Base-by-base conservation (phyloP, 2,888 invertebrate genomes). In the Timandra comae region DNA sequence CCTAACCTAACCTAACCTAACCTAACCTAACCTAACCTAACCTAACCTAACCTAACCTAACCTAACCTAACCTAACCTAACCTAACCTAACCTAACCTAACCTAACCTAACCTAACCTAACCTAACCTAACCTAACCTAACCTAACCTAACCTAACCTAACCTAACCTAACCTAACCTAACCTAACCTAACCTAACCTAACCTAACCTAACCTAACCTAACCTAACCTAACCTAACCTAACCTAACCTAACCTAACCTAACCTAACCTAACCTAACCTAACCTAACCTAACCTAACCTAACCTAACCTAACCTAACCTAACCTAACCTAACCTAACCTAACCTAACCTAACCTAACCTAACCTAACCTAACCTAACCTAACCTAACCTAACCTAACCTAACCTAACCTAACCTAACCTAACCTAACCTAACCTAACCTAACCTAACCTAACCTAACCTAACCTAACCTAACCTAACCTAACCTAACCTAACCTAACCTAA, bases 11-110 rank as follows among this genome's bases (percentile, higher is more conserved):
- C 33, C 33, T 29, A 37, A 37, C 33, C 33, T 33, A 29, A 33
- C 33, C 33, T 30, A 33, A 37, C 37, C 33, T 32, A 37, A 37
- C 37, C 33, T 37, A 37, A 37, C 37, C 41, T 41, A 41, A 41
- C 41, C 41, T 40, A 41, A 41, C 41, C 37, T 37, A 38, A 42
- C 41, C 41, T 37, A 41, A 41, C 41, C 41, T 37, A 16, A 34
- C 41, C 34, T 32, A 37, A 41, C 35, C 35, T 36, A 36, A 36
- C 35, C 35, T 36, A 36, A 36, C 35, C 35, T 36, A 36, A 36
- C 35, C 35, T 31, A 36, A 36, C 35, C 35, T 31, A 37, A 41
- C 41, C 37, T 32, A 37, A 37, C 37, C 37, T 37, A 36, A 37
- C 32, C 32, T 29, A 29, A 32, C 29, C 32, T 29, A 32, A 37